These are phyloP conservation scores for Hololepta plana DNA, from an alignment of 2,888 invertebrate genomes.

Conservation along the genomic window DNA sequence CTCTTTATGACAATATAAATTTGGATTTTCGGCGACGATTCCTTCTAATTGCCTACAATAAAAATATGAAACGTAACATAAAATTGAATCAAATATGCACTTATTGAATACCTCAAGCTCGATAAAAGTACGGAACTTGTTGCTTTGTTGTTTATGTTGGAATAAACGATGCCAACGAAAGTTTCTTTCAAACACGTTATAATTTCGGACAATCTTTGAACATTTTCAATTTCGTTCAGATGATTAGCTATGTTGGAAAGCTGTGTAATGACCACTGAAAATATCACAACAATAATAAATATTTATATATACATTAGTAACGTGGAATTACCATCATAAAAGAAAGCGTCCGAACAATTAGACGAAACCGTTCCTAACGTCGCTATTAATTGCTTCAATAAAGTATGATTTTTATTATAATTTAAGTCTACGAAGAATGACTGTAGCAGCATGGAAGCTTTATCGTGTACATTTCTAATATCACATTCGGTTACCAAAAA, in stretches of 20 bases:
- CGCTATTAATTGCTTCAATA: conserved; percentile 38
- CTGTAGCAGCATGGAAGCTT: conserved; percentile 33
- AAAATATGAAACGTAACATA: neutral
- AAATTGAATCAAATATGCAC: neutral
- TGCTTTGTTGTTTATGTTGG: too few species aligned
- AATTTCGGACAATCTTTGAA: too few species aligned
- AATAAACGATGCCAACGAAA: too few species aligned
- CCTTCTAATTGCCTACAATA: conserved; percentile 27
- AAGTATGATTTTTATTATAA: conserved; percentile 25
- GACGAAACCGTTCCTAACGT: conserved; percentile 42
- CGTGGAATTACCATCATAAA: conserved; percentile 36
- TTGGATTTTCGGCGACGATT: conserved; percentile 26
- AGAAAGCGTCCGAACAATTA: conserved; percentile 35
- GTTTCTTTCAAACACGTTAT: too few species aligned
- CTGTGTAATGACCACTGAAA: too few species aligned
- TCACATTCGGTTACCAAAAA: conserved; percentile 33
- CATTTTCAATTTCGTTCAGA: too few species aligned
- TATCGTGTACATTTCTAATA: conserved; percentile 33
- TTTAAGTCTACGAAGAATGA: conserved; percentile 24
- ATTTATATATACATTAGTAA: conserved; percentile 1
- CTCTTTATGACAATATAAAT: conserved; percentile 30
- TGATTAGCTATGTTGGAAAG: too few species aligned
- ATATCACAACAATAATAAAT: conserved; percentile 3
- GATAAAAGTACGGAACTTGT: neutral
- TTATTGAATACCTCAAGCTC: neutral